phyloP scores from a whole-genome alignment of 2,113 vertebrate species.

The Potamarius usumacintae region DNA sequence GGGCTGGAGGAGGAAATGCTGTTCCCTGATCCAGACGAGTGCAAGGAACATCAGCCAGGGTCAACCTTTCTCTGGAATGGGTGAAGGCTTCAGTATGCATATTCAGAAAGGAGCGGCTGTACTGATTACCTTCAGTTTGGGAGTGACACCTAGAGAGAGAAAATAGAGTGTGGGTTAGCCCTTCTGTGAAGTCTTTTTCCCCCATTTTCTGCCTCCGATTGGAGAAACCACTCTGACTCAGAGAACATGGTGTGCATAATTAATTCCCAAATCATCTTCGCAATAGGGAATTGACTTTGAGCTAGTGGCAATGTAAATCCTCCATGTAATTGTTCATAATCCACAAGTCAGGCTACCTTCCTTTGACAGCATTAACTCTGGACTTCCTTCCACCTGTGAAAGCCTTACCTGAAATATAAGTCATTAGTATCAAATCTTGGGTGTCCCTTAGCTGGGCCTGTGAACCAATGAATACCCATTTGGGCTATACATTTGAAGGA shows the following conservation, averaged over 20 bases:
- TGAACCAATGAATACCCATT: slow-evolving; percentile 25
- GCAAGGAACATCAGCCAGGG: slow-evolving; percentile 66
- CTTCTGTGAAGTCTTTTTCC: background rate
- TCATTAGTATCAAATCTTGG: slow-evolving; percentile 55
- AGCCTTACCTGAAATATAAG: slow-evolving; percentile 62
- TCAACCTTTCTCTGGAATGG: slow-evolving; percentile 61
- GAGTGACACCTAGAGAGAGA: slow-evolving; percentile 66
- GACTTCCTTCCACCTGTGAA: slow-evolving; percentile 50
- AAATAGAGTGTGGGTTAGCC: slow-evolving; percentile 42
- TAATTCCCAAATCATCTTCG: slow-evolving; percentile 41
- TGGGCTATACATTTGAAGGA: slow-evolving; percentile 32
- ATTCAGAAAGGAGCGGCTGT: slow-evolving; percentile 49
- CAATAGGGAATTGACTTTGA: slow-evolving; percentile 48
- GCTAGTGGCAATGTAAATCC: slow-evolving; percentile 62
- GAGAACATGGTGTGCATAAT: slow-evolving; percentile 5
- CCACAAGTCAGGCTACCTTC: slow-evolving; percentile 45
- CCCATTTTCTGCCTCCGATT: background rate
- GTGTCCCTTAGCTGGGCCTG: slow-evolving; percentile 47
- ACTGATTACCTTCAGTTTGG: slow-evolving; percentile 56
- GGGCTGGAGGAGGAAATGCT: slow-evolving; percentile 49
- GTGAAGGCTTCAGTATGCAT: slow-evolving; percentile 61
- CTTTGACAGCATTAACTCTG: slow-evolving; percentile 55
- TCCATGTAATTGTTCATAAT: slow-evolving; percentile 71
- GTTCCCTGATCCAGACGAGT: slow-evolving; percentile 68
- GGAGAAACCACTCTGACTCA: slow-evolving; percentile 3